Conservation (phyloP, 2,888 invertebrate species). For the Polyploca ridens region DNA sequence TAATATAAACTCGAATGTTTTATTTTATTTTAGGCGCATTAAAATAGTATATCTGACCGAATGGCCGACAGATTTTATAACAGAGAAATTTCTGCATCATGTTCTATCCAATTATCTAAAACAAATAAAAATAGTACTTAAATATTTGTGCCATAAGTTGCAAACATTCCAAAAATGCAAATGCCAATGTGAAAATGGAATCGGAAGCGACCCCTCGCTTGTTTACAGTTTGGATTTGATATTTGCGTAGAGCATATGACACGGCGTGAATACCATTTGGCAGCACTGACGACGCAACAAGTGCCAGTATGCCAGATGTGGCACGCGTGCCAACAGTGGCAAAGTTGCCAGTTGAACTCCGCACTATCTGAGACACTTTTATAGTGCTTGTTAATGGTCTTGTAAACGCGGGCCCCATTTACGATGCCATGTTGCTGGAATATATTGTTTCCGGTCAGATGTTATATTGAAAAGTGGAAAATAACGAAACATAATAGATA, state of each 20-base stretch:
- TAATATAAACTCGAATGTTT: too few relatives aligned
- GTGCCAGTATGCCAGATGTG: constrained; percentile 43
- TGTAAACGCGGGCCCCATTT: constrained; percentile 62
- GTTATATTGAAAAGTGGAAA: constrained; percentile 17
- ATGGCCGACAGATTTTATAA: too few relatives aligned
- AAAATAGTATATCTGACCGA: too few relatives aligned
- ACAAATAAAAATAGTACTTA: neutral
- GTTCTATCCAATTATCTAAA: too few relatives aligned
- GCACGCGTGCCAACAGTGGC: constrained; percentile 42
- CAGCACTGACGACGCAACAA: constrained; percentile 51
- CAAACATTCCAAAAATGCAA: constrained; percentile 3
- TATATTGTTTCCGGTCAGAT: constrained; percentile 52
- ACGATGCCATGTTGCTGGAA: constrained; percentile 57
- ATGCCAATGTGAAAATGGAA: constrained; percentile 19
- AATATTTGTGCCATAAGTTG: too few relatives aligned
- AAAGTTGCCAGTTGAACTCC: constrained; percentile 31
- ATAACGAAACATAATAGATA: constrained; percentile 23
- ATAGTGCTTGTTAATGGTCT: constrained; percentile 59
- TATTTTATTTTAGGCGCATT: too few relatives aligned
- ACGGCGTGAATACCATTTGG: constrained; percentile 37
- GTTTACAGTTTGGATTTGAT: constrained; percentile 26
- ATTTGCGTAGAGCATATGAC: constrained; percentile 28
- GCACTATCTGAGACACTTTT: constrained; percentile 49
- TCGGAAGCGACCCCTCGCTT: constrained; percentile 15
- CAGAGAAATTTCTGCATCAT: too few relatives aligned